Conservation (phyloP, 2,888 invertebrate species). For the Diadegma fenestrale region DNA sequence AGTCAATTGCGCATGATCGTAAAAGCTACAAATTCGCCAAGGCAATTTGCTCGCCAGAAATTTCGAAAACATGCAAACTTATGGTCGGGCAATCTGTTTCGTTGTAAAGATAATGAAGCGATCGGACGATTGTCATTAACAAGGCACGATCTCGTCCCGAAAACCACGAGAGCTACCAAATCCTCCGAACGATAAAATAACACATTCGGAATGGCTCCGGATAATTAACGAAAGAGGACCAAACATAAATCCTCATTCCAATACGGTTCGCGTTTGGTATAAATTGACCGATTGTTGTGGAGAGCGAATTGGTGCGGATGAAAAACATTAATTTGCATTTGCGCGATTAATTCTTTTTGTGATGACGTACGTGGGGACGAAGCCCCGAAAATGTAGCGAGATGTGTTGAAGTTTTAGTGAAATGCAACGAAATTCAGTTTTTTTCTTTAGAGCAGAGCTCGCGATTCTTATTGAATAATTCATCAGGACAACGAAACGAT, state of each 20-base stretch:
- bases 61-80: neutral
- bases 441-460: too few species aligned
- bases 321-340: neutral
- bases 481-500: too few species aligned
- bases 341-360: neutral
- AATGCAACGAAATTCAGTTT: too few species aligned
- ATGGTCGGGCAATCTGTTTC: neutral
- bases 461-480: too few species aligned
- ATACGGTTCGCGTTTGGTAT: neutral
- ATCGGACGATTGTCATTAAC: neutral
- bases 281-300: neutral
- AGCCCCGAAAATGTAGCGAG: too few species aligned
- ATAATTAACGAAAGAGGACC: conserved; percentile 21
- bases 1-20: neutral
- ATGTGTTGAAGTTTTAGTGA: too few species aligned
- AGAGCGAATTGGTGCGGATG: neutral
- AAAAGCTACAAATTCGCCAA: neutral
- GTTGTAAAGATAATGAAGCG: neutral
- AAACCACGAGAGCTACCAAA: neutral
- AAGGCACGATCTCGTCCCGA: neutral
- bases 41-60: neutral
- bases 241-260: conserved; percentile 48
- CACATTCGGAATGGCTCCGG: conserved; percentile 1
- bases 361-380: neutral
- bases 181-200: conserved; percentile 2